Percentiles rank a stretch among this genome's conserved stretches.
phyloP scores from a whole-genome alignment of 2,888 invertebrate species.

The Operophtera brumata region DNA sequence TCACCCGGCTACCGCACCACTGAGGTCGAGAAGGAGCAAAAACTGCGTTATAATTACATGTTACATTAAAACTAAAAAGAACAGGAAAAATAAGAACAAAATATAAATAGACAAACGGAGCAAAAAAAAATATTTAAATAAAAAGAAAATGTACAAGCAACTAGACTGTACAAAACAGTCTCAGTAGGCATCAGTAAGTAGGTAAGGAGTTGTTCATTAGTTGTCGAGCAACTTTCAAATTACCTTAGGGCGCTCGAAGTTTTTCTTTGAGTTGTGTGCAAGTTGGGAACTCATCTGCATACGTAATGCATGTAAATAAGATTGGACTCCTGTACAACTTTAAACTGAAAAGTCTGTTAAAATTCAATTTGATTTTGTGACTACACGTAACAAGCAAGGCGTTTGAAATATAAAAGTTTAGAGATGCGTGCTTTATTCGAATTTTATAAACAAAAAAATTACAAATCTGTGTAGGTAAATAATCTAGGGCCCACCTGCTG shows the following conservation, averaged over 20 bases:
- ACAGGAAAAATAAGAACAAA: too few species aligned
- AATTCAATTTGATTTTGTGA: conserved; percentile 7
- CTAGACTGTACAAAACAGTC: background rate
- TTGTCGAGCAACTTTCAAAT: conserved; percentile 55
- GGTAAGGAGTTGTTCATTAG: conserved; percentile 44
- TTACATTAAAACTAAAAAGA: too few species aligned
- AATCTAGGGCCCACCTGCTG: too few species aligned
- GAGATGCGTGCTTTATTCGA: too few species aligned
- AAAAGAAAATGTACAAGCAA: background rate
- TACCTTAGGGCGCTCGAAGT: conserved; percentile 50
- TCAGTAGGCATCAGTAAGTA: background rate
- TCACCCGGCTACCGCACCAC: too few species aligned
- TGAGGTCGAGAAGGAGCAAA: too few species aligned
- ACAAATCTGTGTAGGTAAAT: too few species aligned
- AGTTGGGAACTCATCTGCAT: conserved; percentile 66
- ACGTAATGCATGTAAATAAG: conserved; percentile 64
- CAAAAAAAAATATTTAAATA: background rate
- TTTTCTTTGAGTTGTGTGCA: conserved; percentile 56
- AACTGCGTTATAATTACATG: too few species aligned
- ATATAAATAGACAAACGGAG: background rate
- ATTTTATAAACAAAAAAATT: too few species aligned
- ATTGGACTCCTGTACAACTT: conserved; percentile 38
- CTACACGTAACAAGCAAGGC: background rate
- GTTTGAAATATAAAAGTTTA: background rate
- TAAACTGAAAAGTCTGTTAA: conserved; percentile 35